These are phyloP conservation scores for Eumacrocentrus americanus DNA, from an alignment of 2,888 invertebrate genomes.

Conservation along the genomic window DNA sequence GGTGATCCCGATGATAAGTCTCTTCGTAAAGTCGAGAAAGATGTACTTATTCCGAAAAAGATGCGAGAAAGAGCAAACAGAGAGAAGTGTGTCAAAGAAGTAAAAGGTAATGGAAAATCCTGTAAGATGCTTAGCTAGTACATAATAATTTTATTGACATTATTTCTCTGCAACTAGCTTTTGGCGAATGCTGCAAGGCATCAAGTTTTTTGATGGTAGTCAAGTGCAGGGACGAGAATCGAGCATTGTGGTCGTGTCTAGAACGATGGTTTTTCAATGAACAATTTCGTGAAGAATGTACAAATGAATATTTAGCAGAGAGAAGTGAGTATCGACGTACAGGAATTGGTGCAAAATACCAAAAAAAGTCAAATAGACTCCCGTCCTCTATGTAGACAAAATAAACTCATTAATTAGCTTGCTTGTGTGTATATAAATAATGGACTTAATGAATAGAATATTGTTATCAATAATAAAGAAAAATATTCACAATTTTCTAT, in stretches of 20 bases:
- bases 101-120: too few species aligned
- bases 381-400: too few species aligned
- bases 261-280: conserved; percentile 78
- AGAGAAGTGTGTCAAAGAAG: conserved; percentile 79
- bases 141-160: too few species aligned
- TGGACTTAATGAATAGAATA: background rate
- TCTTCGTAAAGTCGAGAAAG: conserved; percentile 86
- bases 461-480: background rate
- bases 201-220: conserved; percentile 73
- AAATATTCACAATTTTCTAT: background rate
- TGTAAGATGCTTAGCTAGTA: too few species aligned
- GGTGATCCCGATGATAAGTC: conserved; percentile 84
- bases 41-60: conserved; percentile 87
- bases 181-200: conserved; percentile 70
- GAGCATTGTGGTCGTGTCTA: conserved; percentile 73
- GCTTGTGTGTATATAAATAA: background rate
- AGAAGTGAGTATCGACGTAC: conserved; percentile 82
- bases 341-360: conserved; percentile 64
- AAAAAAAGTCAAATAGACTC: too few species aligned
- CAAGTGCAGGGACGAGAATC: conserved; percentile 77
- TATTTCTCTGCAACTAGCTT: too few species aligned
- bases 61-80: conserved; percentile 82
- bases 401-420: conserved; percentile 5
- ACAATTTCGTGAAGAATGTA: conserved; percentile 75
- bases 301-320: conserved; percentile 79